These are phyloP conservation scores for Bombus vancouverensis DNA, from an alignment of 1,140 invertebrate species.

Conservation along the genomic window DNA sequence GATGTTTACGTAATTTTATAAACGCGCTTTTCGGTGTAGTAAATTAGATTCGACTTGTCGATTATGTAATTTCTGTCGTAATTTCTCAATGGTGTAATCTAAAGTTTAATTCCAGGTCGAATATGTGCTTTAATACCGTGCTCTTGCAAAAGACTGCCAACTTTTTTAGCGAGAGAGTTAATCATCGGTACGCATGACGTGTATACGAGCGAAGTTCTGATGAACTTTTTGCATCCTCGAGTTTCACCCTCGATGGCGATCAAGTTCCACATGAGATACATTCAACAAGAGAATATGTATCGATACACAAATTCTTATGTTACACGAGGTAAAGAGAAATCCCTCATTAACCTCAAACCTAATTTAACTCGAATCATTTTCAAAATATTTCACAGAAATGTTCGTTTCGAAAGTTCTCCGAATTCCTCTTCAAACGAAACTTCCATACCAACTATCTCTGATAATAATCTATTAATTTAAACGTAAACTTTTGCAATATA, in stretches of 20 bases:
- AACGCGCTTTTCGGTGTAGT: not conserved
- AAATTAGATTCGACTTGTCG: not conserved
- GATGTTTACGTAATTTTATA: not conserved
- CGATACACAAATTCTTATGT: conserved; percentile 14
- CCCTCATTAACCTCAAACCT: not conserved
- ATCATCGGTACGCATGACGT: not conserved
- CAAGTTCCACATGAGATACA: conserved; percentile 20
- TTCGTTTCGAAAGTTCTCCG: not conserved
- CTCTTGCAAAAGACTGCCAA: not conserved
- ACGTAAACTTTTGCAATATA: not conserved
- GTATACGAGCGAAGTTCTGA: not conserved
- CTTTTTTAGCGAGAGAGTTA: not conserved
- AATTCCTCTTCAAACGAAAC: no score
- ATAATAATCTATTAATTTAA: not conserved
- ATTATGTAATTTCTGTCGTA: not conserved
- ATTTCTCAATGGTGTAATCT: not conserved
- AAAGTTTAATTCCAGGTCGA: not conserved
- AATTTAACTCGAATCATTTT: not conserved
- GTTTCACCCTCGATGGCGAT: conserved; percentile 47
- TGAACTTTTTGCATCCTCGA: conserved; percentile 43
- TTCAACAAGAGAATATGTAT: not conserved
- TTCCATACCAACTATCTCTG: no score
- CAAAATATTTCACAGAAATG: not conserved
- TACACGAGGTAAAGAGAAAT: not conserved
- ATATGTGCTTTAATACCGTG: not conserved